Base-by-base conservation (phyloP, 2,113 vertebrate genomes). In the Apaloderma vittatum region DNA sequence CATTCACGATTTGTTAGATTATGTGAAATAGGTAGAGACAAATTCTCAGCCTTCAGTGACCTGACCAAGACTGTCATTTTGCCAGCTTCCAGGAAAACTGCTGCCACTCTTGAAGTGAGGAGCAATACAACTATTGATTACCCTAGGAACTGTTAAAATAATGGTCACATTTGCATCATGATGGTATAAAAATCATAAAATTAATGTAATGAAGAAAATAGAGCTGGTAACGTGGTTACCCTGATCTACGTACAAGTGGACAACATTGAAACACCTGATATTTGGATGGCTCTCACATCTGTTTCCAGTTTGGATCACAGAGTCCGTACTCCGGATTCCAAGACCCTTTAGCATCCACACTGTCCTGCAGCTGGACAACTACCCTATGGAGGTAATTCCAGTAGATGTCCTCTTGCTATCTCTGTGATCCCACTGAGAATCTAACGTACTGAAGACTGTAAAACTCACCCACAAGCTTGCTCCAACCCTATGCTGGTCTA, bases 211-310 rank as follows among this genome's bases (percentile, higher is more conserved):
- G 78, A 68, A 61, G 58, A 77, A 81, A 71, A 46, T 8, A 54
- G 37, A 29, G 3, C 49, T 59, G 3, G 45, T 90, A 52, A 40
- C 0, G 0, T 54, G 36, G 30, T 90, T 63, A 37, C 21, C 34
- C 12, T 23, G 20, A 48, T 73, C 46, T 88, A 27, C 16, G 16
- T 27, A 54, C 6, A 51, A 37, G 20, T 20, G 45, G n/a, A 26
- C 43, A 52, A 13, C 8, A 23, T 27, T 58, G 61, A 45, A 32
- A 49, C 12, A 45, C 18, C 45, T 72, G 48, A 52, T 26, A 12
- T 3, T 45, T 0, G 4, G 15, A 45, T 7, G 2, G 16, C 46
- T 59, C 43, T 77, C 14, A 2, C 8, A 17, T 37, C 23, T 23
- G 0, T 78, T 84, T 66, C 54, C 2, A 6, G 5, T 13, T 57